These are phyloP conservation scores for Mythimna loreyi DNA, from an alignment of 2,888 invertebrate species.

Conservation along the genomic window DNA sequence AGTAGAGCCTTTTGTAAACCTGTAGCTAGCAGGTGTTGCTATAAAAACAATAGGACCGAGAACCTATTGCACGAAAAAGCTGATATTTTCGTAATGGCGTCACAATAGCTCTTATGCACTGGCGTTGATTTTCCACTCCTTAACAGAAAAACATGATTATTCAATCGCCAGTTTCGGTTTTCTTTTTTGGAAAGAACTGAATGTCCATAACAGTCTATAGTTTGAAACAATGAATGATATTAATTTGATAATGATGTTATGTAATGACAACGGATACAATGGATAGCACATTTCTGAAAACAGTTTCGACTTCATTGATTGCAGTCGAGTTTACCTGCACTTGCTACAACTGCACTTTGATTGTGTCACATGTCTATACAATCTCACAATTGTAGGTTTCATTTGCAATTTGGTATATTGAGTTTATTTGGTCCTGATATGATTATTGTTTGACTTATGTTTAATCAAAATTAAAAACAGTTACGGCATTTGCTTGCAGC, in stretches of 20 bases:
- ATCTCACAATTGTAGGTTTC: slow-evolving; percentile 4
- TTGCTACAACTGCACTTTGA: neutral
- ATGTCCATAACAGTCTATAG: slow-evolving; percentile 3
- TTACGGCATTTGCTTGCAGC: too few species aligned
- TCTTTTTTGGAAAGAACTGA: slow-evolving; percentile 19
- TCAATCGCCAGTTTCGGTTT: slow-evolving; percentile 22
- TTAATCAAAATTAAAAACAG: neutral
- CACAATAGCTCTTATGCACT: slow-evolving; percentile 63
- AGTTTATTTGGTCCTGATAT: neutral
- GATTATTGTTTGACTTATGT: neutral
- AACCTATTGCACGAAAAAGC: slow-evolving; percentile 55
- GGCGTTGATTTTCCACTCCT: slow-evolving; percentile 31
- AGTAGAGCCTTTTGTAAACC: slow-evolving; percentile 69
- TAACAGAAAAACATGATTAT: slow-evolving; percentile 56
- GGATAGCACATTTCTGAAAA: slow-evolving; percentile 1
- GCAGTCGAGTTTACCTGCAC: too few species aligned
- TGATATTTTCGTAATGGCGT: slow-evolving; percentile 59
- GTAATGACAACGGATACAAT: slow-evolving; percentile 17
- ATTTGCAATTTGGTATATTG: neutral
- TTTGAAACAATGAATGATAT: slow-evolving; percentile 22
- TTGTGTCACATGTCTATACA: neutral
- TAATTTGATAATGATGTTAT: neutral
- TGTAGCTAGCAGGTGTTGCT: slow-evolving; percentile 50
- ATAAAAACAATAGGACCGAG: slow-evolving; percentile 54
- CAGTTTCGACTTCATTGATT: neutral